phyloP scores from a whole-genome alignment of 2,888 invertebrate species.

The Drosophila affinis region DNA sequence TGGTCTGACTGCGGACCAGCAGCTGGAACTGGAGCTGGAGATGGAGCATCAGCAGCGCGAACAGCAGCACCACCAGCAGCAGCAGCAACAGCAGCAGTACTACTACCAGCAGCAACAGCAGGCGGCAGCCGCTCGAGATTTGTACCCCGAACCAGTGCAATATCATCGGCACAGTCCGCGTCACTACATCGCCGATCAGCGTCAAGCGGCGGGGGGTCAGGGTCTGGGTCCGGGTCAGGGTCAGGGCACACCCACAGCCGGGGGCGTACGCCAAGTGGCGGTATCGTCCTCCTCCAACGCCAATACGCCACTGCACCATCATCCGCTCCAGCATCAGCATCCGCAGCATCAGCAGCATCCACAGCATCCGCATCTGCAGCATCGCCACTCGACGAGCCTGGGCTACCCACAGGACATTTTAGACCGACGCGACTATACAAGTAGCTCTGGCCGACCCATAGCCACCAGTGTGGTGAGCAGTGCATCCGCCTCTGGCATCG shows the following conservation, averaged over 20 bases:
- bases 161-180: conserved; percentile 83
- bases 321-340: conserved; percentile 48
- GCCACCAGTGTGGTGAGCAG: conserved; percentile 74
- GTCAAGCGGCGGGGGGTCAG: conserved; percentile 62
- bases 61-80: conserved; percentile 44
- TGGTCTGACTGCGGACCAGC: conserved; percentile 51
- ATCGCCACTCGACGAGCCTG: conserved; percentile 77
- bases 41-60: conserved; percentile 58
- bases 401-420: conserved; percentile 83
- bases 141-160: conserved; percentile 80
- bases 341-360: conserved; percentile 23
- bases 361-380: conserved; percentile 45
- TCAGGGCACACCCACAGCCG: conserved; percentile 67
- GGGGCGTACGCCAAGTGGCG: conserved; percentile 67
- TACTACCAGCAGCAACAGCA: conserved; percentile 62
- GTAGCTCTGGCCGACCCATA: conserved; percentile 64
- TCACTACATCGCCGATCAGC: conserved; percentile 81
- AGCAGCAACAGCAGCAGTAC: conserved; percentile 57
- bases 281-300: conserved; percentile 68
- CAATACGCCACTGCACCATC: conserved; percentile 74
- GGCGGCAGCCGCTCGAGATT: conserved; percentile 62
- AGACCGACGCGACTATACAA: conserved; percentile 83
- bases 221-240: conserved; percentile 12
- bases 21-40: conserved; percentile 40
- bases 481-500: conserved; percentile 26